Evolutionary conservation across 2,888 invertebrate species (phyloP).

Genomic region (Pheosia gnoma): DNA sequence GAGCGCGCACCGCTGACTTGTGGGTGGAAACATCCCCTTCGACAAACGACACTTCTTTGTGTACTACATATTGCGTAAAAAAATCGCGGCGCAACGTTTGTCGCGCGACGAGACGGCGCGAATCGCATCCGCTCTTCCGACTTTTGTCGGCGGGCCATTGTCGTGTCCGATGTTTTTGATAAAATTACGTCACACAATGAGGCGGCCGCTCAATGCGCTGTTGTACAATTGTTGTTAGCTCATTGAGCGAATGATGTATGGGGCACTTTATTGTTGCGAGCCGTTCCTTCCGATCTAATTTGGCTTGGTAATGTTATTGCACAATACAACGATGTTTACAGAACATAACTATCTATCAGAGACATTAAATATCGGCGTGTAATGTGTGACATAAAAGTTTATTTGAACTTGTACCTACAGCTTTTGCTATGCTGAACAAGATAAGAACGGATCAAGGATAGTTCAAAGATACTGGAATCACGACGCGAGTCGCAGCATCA

Average conservation of each 20-base stretch:
- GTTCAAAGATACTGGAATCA: no score
- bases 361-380: slow-evolving; percentile 16
- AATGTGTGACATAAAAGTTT: slow-evolving; percentile 9
- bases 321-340: slow-evolving; percentile 64
- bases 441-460: no score
- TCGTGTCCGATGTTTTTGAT: slow-evolving; percentile 80
- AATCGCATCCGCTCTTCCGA: slow-evolving; percentile 83
- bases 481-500: no score
- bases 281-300: slow-evolving; percentile 74
- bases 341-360: slow-evolving; percentile 56
- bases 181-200: slow-evolving; percentile 80
- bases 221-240: slow-evolving; percentile 79
- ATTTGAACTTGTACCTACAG: background rate
- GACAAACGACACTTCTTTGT: slow-evolving; percentile 67
- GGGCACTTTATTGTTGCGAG: slow-evolving; percentile 50
- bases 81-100: slow-evolving; percentile 65
- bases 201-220: slow-evolving; percentile 70
- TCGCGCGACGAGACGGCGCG: slow-evolving; percentile 74
- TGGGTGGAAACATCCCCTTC: slow-evolving; percentile 84
- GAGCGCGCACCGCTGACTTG: slow-evolving; percentile 69
- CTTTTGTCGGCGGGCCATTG: slow-evolving; percentile 78
- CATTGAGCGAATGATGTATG: slow-evolving; percentile 80
- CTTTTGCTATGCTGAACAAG: no score
- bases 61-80: slow-evolving; percentile 72
- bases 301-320: slow-evolving; percentile 62